phyloP scores from a whole-genome alignment of 64 coral and sea anemone species.

The Astreopora myriophthalma region DNA sequence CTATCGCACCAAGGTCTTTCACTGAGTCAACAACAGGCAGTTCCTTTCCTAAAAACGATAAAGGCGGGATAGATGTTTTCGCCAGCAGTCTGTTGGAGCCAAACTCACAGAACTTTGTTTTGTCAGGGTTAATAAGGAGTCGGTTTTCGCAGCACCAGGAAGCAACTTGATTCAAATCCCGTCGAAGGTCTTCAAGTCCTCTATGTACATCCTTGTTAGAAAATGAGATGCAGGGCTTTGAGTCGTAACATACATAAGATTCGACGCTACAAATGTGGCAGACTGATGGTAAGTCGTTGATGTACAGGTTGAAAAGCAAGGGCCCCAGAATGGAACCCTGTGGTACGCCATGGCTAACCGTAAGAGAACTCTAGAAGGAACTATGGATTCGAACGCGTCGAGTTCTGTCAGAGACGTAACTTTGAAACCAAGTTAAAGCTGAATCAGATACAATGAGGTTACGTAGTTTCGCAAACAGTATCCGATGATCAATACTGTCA shows the following conservation, averaged over 20 bases:
- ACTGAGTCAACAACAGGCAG: neutral
- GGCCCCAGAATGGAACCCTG: neutral
- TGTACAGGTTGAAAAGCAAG: too few relatives aligned
- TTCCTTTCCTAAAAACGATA: neutral
- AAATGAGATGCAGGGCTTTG: conserved; percentile 36
- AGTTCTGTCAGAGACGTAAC: conserved; percentile 2
- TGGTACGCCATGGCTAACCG: neutral
- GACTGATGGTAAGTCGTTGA: too few relatives aligned
- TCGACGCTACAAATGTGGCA: neutral
- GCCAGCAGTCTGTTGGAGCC: conserved; percentile 1
- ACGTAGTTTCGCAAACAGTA: conserved; percentile 20
- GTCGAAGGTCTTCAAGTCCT: neutral
- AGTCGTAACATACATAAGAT: conserved; percentile 45
- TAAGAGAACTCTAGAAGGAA: neutral
- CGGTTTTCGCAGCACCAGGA: conserved; percentile 31
- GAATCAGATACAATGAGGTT: neutral
- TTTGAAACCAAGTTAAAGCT: neutral
- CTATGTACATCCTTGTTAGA: conserved; percentile 25
- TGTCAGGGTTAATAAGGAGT: conserved; percentile 40
- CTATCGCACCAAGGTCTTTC: neutral
- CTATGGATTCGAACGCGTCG: neutral
- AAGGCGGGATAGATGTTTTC: neutral
- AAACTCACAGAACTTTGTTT: conserved; percentile 51
- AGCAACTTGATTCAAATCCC: neutral
- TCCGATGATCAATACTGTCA: conserved; percentile 36